Conservation (phyloP, 2,113 vertebrate genomes). For the Lathamus discolor region DNA sequence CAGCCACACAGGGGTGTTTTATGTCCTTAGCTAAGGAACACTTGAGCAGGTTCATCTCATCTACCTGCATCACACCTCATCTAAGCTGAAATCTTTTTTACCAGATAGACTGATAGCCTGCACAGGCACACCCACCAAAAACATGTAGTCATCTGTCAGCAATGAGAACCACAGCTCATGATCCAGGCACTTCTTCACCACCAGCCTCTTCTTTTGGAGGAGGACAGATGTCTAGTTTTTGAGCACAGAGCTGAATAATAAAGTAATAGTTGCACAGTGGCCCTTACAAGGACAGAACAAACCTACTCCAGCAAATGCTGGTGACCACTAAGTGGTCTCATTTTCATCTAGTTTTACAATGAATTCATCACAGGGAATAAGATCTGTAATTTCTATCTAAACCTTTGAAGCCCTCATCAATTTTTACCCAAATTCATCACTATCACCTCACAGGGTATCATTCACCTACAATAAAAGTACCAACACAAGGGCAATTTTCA, state of each 20-base stretch:
- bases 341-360: background rate
- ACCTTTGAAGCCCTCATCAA: background rate
- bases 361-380: background rate
- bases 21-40: background rate
- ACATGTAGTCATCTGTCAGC: background rate
- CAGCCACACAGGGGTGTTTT: background rate
- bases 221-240: background rate
- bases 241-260: background rate
- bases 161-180: background rate
- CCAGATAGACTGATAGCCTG: background rate
- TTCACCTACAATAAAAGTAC: background rate
- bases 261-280: background rate
- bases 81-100: background rate
- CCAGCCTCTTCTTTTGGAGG: background rate
- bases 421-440: background rate
- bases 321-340: accelerated
- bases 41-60: background rate
- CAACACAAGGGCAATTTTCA: background rate
- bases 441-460: background rate
- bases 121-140: background rate
- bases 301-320: background rate
- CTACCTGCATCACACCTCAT: background rate
- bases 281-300: background rate
- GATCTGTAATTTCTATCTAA: background rate
- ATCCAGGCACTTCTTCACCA: background rate